These are phyloP conservation scores for Albula glossodonta DNA, from an alignment of 2,113 vertebrate species.

Conservation along the genomic window DNA sequence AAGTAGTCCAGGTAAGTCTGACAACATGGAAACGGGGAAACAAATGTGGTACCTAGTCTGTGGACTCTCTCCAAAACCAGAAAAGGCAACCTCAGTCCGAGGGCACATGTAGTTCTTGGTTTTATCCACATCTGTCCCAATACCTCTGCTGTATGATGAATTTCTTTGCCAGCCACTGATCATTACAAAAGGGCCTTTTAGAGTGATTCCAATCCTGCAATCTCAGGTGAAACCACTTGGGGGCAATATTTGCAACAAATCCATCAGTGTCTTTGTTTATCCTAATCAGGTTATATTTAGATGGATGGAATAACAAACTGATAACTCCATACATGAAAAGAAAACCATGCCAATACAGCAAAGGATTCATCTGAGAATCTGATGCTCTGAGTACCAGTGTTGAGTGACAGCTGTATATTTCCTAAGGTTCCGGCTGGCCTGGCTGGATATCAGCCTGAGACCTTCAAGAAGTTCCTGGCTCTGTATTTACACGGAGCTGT, in stretches of 20 bases:
- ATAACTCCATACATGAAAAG: background rate
- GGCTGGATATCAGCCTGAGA: slow-evolving; percentile 81
- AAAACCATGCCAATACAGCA: background rate
- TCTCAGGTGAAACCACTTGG: background rate
- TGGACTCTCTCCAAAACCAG: background rate
- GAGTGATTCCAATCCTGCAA: background rate
- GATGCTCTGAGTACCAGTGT: background rate
- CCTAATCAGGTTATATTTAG: background rate
- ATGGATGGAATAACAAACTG: background rate
- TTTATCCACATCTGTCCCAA: background rate
- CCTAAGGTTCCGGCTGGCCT: slow-evolving; percentile 86
- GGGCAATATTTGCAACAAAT: background rate
- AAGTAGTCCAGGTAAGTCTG: slow-evolving; percentile 74
- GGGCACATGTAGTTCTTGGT: background rate
- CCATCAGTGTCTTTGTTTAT: background rate
- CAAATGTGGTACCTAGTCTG: background rate
- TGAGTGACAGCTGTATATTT: slow-evolving; percentile 33
- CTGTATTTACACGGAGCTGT: slow-evolving; percentile 84
- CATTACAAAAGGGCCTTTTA: background rate
- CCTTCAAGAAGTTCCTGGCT: slow-evolving; percentile 90
- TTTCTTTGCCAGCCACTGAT: background rate
- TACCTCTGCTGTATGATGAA: background rate
- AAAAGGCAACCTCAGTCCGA: background rate
- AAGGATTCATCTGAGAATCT: background rate
- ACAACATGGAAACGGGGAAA: background rate